These are phyloP conservation scores for Thomomys bottae DNA, from an alignment of 2,113 vertebrate species.

Conservation along the genomic window DNA sequence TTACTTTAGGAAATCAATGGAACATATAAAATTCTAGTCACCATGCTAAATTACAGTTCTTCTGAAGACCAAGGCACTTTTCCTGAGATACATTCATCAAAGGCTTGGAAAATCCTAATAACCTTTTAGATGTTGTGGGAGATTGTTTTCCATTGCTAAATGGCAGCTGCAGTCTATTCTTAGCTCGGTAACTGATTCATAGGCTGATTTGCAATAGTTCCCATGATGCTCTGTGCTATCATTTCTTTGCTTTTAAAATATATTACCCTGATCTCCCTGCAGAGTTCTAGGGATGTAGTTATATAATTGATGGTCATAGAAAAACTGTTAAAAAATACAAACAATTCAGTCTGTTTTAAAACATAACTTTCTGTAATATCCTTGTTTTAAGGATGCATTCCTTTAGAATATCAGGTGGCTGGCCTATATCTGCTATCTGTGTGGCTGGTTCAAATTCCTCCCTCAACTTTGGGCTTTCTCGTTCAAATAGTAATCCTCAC, in stretches of 20 bases:
- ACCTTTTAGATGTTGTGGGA: conserved; percentile 7
- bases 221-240: neutral
- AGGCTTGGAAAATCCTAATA: conserved; percentile 37
- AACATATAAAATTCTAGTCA: neutral
- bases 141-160: conserved; percentile 41
- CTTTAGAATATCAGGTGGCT: neutral
- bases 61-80: conserved; percentile 38
- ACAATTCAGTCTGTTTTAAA: conserved; percentile 5
- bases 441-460: neutral
- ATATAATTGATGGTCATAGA: neutral
- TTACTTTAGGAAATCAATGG: conserved; percentile 46
- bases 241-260: conserved; percentile 23
- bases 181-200: conserved; percentile 6
- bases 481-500: neutral
- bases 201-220: conserved; percentile 13
- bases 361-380: neutral
- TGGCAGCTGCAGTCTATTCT: conserved; percentile 57
- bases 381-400: neutral
- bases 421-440: neutral
- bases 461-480: conserved; percentile 21
- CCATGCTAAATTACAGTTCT: conserved; percentile 53
- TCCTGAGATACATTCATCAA: conserved; percentile 15
- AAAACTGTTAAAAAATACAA: neutral
- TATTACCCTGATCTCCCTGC: neutral
- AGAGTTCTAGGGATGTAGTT: neutral